A percentile compares a stretch with the other conserved stretches of the same genome.
These are phyloP conservation scores for Palloptera scutellata DNA, from an alignment of 2,888 invertebrate genomes.

Conservation along the genomic window DNA sequence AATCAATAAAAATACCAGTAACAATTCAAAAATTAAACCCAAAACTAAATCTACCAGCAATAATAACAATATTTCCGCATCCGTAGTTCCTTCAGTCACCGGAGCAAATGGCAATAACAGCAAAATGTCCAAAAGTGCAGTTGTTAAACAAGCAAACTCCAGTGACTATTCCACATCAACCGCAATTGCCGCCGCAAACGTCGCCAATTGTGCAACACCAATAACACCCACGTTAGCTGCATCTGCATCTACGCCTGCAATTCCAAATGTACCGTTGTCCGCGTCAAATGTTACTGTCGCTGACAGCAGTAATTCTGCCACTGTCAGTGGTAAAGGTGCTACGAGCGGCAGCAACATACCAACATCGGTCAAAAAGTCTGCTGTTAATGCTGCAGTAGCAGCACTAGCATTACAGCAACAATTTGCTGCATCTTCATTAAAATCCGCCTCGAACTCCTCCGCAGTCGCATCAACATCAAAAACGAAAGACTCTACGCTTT, in stretches of 20 bases:
- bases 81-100: slow-evolving; percentile 40
- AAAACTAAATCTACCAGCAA: slow-evolving; percentile 41
- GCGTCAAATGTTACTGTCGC: not conserved
- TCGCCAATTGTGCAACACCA: slow-evolving; percentile 40
- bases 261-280: slow-evolving; percentile 37
- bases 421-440: slow-evolving; percentile 44
- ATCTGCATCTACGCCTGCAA: slow-evolving; percentile 46
- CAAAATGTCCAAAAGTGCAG: slow-evolving; percentile 56
- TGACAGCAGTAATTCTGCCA: slow-evolving; percentile 1
- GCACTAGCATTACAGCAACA: slow-evolving; percentile 35
- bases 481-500: slow-evolving; percentile 48
- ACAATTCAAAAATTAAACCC: slow-evolving; percentile 35
- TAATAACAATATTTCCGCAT: slow-evolving; percentile 49
- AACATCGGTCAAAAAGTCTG: slow-evolving; percentile 39
- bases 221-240: slow-evolving; percentile 30
- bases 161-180: slow-evolving; percentile 38
- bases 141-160: slow-evolving; percentile 38
- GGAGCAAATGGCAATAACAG: slow-evolving; percentile 46
- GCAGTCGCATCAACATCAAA: slow-evolving; percentile 35
- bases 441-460: slow-evolving; percentile 33
- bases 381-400: slow-evolving; percentile 42
- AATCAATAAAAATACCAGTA: slow-evolving; percentile 35
- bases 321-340: slow-evolving; percentile 34
- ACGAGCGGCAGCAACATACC: slow-evolving; percentile 36
- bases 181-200: slow-evolving; percentile 39